Base-by-base conservation (phyloP, 2,113 vertebrate genomes). In the Rhombomys opimus region DNA sequence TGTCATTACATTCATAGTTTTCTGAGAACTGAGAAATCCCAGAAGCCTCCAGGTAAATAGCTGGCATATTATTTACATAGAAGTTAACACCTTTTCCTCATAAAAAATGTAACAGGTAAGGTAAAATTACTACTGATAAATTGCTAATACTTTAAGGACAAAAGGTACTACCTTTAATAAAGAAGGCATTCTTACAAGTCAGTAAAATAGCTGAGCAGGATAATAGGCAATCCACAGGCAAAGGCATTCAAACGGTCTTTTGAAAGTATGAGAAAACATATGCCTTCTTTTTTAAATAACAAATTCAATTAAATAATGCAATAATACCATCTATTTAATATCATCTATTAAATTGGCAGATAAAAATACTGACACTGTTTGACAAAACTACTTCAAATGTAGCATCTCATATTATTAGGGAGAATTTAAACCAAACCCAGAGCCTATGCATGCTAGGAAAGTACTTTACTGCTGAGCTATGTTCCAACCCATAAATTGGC, bases 171-270 rank as follows among this genome's bases (percentile, higher is more conserved):
- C 85, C 32, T 20, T 80, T 92, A 85, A 63, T 73, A 57, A 65
- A 25, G 18, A 75, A 41, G 10, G 20, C 94, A 52, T 23, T 63
- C 25, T 91, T 75, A 30, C 2, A 90, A 46, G 81, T 87, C 46
- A 81, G 76, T 76, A n/a, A 82, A 67, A 91, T 70, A 85, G 50
- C 35, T 30, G 12, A 72, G 78, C 14, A 50, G 38, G 50, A 85
- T 61, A 54, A 72, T 32, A 85, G 70, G 50, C 35, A 78, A 3
- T 84, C 72, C 61, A 77, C 35, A 70, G 38, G 87, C 38, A 77
- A 63, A 93, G 82, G 65, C 52, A 87, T 88, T 84, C 61, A 88
- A 87, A 91, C 35, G 20, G 22, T 46, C 41, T 88, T 89, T 82
- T 76, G n/a, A 61, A 88, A 50, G 61, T 52, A 35, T 91, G 76